Evolutionary conservation across 2,113 vertebrate genomes (phyloP), one percentile per base, ranked within the genome.

Genomic region (Poeciliopsis retropinna): DNA sequence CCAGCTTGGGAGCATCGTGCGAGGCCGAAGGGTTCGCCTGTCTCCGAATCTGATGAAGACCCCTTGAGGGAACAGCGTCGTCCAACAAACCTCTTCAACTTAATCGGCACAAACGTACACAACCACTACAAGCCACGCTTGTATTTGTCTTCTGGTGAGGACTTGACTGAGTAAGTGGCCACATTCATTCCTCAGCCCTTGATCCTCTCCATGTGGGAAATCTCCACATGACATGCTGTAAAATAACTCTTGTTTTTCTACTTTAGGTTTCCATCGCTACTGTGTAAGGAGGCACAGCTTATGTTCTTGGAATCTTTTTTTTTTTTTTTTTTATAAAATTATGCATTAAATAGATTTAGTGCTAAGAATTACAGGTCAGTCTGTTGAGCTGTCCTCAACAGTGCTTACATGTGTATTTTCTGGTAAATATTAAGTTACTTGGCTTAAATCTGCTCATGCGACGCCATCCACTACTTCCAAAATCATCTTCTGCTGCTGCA

Each of bases 1-100:
- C 74, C 83, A 72, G 76, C 80, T 81, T 78, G 84, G 70, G 84
- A 85, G 80, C 81, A 76, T 64, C 51, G 22, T 22, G 31, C 70
- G 30, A 75, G 75, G 74, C 39, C 7, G 67, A 74, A 76, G 67
- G 32, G 39, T 10, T 63, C 62, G 30, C 64, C 66, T 71, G 68
- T 73, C 76, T 72, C 22, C 3, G 37, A 32, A 64, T 79, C 54
- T 70, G 71, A 83, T 78, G 71, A 72, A 80, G 76, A 85, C 75
- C 6, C 75, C 28, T 79, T 81, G 34, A 78, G 39, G 74, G 39
- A 76, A 19, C 71, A 17, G 34, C 65, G 27, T 60, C 60, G 32
- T 57, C 64, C 27, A 30, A 81, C 39, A 57, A 32, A 28, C 54
- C 60, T 17, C 57, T 76, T 81, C 63, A 73, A 79, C 11, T 65